phyloP scores from a whole-genome alignment of 1,140 invertebrate species.

The Pygmarrhopalites habei region DNA sequence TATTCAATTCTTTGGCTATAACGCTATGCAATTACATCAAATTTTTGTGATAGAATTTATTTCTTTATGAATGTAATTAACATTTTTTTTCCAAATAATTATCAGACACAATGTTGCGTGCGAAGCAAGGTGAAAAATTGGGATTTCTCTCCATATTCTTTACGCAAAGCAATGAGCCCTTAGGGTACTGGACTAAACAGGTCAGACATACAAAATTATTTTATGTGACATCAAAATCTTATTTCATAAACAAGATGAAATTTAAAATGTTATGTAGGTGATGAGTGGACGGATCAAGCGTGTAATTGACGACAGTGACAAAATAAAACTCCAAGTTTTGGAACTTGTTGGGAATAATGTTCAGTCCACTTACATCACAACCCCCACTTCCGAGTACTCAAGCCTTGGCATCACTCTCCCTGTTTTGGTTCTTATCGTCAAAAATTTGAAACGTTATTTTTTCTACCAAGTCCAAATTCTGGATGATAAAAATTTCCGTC shows the following conservation, averaged over 20 bases:
- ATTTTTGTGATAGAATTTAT: too few species aligned
- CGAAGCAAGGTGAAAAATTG: not conserved
- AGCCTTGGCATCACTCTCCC: constrained; percentile 19
- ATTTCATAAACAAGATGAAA: too few species aligned
- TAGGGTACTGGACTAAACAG: constrained; percentile 29
- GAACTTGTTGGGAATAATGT: constrained; percentile 14
- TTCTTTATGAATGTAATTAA: too few species aligned
- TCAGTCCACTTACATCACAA: constrained; percentile 17
- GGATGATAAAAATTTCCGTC: constrained; percentile 15
- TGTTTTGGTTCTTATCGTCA: constrained; percentile 18
- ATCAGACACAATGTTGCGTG: not conserved
- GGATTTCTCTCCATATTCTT: constrained; percentile 20
- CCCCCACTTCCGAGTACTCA: not conserved
- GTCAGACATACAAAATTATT: not conserved
- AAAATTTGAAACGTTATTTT: constrained; percentile 20
- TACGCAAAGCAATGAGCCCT: constrained; percentile 13
- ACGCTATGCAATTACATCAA: too few species aligned
- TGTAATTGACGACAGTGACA: constrained; percentile 8
- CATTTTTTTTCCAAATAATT: too few species aligned
- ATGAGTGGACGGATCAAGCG: constrained; percentile 20
- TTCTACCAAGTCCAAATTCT: constrained; percentile 20
- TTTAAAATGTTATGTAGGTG: constrained; percentile 16
- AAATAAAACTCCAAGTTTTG: constrained; percentile 12
- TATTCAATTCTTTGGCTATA: too few species aligned
- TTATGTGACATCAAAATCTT: too few species aligned